A percentile compares a stretch with the other conserved stretches of the same genome.
Conservation (phyloP, 2,888 invertebrate species). For the Carcina quercana region DNA sequence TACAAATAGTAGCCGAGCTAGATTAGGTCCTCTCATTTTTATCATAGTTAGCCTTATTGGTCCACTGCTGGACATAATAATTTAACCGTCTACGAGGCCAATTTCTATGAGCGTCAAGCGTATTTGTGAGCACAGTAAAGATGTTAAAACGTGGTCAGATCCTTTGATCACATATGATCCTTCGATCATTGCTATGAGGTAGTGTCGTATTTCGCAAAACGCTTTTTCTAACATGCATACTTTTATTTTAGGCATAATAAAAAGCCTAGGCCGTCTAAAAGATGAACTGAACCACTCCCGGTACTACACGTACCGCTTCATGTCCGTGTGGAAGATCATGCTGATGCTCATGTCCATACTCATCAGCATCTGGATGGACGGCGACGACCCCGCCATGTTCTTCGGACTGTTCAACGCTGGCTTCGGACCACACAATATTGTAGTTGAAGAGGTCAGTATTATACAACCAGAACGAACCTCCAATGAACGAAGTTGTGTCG, state of each 20-base stretch:
- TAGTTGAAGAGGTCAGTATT: constrained; percentile 80
- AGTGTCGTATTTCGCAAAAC: background rate
- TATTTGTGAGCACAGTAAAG: too few species aligned
- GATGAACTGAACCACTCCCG: constrained; percentile 85
- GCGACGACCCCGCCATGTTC: constrained; percentile 84
- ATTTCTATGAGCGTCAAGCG: too few species aligned
- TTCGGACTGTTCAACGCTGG: constrained; percentile 84
- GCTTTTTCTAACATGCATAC: background rate
- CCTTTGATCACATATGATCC: too few species aligned
- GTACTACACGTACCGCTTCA: constrained; percentile 92
- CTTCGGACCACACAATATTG: constrained; percentile 86
- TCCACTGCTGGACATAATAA: too few species aligned
- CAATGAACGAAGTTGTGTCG: too few species aligned
- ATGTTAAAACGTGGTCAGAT: too few species aligned
- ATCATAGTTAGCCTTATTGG: too few species aligned
- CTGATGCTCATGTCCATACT: constrained; percentile 85
- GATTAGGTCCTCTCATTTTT: too few species aligned
- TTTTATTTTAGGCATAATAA: constrained; percentile 75
- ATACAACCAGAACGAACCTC: background rate
- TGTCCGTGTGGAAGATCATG: constrained; percentile 93
- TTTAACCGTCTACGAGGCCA: too few species aligned
- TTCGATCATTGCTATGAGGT: too few species aligned
- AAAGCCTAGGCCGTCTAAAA: constrained; percentile 84
- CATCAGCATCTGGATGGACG: constrained; percentile 82
- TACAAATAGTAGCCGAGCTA: too few species aligned